phyloP scores from a whole-genome alignment of 2,888 invertebrate species.

The Harpalus rubripes region DNA sequence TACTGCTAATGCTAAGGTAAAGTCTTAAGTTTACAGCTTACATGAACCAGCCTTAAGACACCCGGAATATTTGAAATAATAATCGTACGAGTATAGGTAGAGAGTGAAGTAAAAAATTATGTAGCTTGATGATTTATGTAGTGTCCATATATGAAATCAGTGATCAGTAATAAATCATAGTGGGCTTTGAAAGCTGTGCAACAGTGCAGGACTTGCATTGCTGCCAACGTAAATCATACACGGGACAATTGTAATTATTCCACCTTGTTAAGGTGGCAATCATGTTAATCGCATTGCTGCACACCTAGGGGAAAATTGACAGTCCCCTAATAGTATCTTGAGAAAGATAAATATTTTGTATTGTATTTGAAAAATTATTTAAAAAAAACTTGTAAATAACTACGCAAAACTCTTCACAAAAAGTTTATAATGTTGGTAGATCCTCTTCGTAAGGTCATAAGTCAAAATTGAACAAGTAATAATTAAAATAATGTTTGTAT shows the following conservation, averaged over 20 bases:
- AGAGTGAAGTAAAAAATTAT: no score
- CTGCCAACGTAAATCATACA: slow-evolving; percentile 55
- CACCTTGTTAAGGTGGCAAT: slow-evolving; percentile 61
- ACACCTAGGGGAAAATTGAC: background rate
- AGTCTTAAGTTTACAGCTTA: no score
- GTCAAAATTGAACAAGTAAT: background rate
- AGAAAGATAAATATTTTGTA: no score
- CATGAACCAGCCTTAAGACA: no score
- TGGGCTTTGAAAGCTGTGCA: background rate
- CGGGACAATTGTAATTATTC: slow-evolving; percentile 59
- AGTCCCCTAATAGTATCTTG: background rate
- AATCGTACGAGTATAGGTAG: no score
- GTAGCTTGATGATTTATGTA: slow-evolving; percentile 16
- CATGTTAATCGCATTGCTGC: slow-evolving; percentile 49
- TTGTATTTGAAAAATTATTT: no score
- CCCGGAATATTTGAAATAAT: no score
- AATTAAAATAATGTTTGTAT: slow-evolving; percentile 7
- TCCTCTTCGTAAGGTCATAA: background rate
- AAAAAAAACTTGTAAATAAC: no score
- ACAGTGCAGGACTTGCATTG: background rate
- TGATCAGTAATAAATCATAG: slow-evolving; percentile 37
- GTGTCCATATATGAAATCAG: slow-evolving; percentile 15
- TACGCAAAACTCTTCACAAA: no score
- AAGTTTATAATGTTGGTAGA: background rate
- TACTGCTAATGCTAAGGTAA: no score